phyloP scores from a whole-genome alignment of 1,140 invertebrate genomes.

The Lordiphosa mommai region DNA sequence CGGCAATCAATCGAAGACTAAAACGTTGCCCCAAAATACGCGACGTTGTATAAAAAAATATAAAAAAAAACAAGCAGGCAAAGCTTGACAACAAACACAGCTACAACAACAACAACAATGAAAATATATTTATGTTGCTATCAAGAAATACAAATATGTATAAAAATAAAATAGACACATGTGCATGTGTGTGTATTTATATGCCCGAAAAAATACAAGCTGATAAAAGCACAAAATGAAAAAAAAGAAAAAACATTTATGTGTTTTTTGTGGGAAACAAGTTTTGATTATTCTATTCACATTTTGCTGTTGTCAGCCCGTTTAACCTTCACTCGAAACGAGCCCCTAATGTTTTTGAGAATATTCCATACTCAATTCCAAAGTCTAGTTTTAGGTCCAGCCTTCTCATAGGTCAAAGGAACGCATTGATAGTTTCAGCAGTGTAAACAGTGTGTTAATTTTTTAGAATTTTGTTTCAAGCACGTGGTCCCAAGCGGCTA shows the following conservation, averaged over 20 bases:
- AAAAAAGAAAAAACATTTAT: slow-evolving; percentile 9
- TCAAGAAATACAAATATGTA: slow-evolving; percentile 47
- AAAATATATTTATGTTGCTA: slow-evolving; percentile 48
- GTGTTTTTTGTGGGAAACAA: slow-evolving; percentile 28
- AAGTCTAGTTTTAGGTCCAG: slow-evolving; percentile 40
- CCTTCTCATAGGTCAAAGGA: slow-evolving; percentile 40
- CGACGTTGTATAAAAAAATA: slow-evolving; percentile 22
- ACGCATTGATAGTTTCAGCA: slow-evolving; percentile 18
- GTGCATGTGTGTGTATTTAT: slow-evolving; percentile 8
- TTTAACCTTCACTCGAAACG: slow-evolving; percentile 14
- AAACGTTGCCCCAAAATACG: slow-evolving; percentile 27
- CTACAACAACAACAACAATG: slow-evolving; percentile 30
- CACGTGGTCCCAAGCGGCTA: neutral
- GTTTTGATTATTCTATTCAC: slow-evolving; percentile 12
- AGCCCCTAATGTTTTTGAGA: slow-evolving; percentile 15
- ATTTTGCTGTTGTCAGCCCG: slow-evolving; percentile 18
- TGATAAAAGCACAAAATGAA: slow-evolving; percentile 50
- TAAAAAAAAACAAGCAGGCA: slow-evolving; percentile 11
- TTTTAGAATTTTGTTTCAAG: slow-evolving; percentile 13
- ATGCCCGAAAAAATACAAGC: slow-evolving; percentile 44
- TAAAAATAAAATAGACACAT: slow-evolving; percentile 64
- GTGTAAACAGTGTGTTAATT: neutral
- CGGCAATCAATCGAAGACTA: slow-evolving; percentile 65
- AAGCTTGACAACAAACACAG: slow-evolving; percentile 42
- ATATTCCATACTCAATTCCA: slow-evolving; percentile 29